phyloP scores from a whole-genome alignment of 1,140 invertebrate genomes.

The Pantala flavescens region DNA sequence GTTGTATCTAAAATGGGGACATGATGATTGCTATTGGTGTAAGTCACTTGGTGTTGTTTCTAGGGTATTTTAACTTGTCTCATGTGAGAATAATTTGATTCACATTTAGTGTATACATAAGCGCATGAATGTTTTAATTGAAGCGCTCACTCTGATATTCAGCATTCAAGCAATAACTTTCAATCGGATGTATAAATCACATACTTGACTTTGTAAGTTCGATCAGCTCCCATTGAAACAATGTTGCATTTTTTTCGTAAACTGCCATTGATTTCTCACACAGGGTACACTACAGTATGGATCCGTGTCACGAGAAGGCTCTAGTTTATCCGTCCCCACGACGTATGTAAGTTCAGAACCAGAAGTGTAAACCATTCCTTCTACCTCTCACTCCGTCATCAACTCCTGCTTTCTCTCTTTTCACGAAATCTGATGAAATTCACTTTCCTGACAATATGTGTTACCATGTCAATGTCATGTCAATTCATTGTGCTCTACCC shows the following conservation, averaged over 20 bases:
- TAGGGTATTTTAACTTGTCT: too few species aligned
- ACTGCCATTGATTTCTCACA: constrained; percentile 15
- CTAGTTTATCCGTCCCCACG: constrained; percentile 63
- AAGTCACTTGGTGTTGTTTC: too few species aligned
- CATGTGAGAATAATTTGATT: too few species aligned
- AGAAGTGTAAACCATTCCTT: not conserved
- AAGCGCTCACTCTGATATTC: too few species aligned
- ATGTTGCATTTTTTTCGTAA: not conserved
- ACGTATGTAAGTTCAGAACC: constrained; percentile 42
- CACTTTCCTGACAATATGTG: not conserved
- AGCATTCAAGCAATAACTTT: too few species aligned
- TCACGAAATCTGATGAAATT: not conserved
- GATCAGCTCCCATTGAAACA: not conserved
- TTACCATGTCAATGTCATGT: constrained; percentile 1
- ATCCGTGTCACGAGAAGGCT: constrained; percentile 46
- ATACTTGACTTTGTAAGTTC: too few species aligned
- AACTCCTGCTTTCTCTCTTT: not conserved
- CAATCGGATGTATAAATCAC: too few species aligned
- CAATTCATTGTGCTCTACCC: not conserved
- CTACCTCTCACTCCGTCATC: not conserved
- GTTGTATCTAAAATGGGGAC: too few species aligned
- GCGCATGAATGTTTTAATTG: too few species aligned
- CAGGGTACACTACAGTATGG: constrained; percentile 33
- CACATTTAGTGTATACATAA: too few species aligned
- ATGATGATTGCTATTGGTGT: too few species aligned